Conservation (phyloP, 2,113 vertebrate species). For the Phrynosoma blainvillii region DNA sequence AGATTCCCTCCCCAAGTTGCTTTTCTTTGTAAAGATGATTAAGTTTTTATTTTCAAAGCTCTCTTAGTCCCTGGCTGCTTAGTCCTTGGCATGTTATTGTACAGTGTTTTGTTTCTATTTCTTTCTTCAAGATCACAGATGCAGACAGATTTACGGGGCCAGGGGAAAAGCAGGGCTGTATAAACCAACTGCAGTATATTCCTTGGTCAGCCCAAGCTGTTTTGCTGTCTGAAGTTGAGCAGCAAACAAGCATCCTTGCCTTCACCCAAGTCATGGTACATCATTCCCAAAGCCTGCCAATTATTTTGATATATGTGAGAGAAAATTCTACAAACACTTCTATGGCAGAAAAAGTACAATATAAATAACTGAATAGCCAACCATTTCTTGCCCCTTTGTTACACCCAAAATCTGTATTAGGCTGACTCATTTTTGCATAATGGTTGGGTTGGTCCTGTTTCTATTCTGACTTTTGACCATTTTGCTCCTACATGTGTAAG, state of each 20-base stretch:
- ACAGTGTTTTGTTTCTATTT: background rate
- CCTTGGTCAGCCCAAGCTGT: too few relatives aligned
- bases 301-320: background rate
- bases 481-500: too few relatives aligned
- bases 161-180: background rate
- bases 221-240: too few relatives aligned
- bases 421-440: background rate
- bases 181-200: background rate
- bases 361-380: background rate
- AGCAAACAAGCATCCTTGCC: background rate
- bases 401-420: background rate
- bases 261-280: background rate
- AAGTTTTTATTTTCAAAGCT: background rate
- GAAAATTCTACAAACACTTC: background rate
- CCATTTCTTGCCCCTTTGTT: background rate
- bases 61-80: background rate
- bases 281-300: background rate
- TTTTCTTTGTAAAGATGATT: background rate
- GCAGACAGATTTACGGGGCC: background rate
- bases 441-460: background rate
- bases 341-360: background rate
- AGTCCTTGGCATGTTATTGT: background rate
- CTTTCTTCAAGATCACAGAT: constrained; percentile 4
- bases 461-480: background rate
- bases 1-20: background rate